Percentiles rank a stretch among this genome's conserved stretches.
These are phyloP conservation scores for Limulus polyphemus DNA, from an alignment of 2,888 invertebrate species.

Conservation along the genomic window DNA sequence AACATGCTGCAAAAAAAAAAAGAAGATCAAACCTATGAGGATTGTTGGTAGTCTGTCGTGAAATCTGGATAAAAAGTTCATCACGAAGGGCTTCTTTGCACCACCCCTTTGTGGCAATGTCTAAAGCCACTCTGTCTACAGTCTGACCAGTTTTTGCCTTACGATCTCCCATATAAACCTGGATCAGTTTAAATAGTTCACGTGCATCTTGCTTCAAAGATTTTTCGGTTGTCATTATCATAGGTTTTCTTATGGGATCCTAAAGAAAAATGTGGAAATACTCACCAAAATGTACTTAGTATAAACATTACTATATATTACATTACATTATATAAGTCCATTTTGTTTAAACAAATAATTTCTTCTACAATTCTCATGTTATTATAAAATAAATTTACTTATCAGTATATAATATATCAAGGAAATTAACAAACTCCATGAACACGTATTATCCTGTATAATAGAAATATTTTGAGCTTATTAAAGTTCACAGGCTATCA, in stretches of 20 bases:
- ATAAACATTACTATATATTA: too few species aligned
- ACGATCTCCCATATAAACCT: conserved; percentile 95
- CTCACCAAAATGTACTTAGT: too few species aligned
- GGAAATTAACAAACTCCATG: too few species aligned
- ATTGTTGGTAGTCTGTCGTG: conserved; percentile 91
- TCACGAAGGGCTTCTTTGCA: conserved; percentile 70
- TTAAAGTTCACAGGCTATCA: too few species aligned
- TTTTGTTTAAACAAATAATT: too few species aligned
- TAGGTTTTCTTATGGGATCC: conserved; percentile 80
- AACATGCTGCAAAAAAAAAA: conserved; percentile 1
- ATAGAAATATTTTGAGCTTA: too few species aligned
- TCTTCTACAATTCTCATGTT: too few species aligned
- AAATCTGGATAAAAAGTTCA: conserved; percentile 89
- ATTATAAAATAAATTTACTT: too few species aligned
- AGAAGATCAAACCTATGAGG: conserved; percentile 40
- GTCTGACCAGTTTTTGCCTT: conserved; percentile 51
- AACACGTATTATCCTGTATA: too few species aligned
- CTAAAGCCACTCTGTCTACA: conserved; percentile 69
- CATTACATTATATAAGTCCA: too few species aligned
- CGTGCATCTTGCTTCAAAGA: conserved; percentile 81
- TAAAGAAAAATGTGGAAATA: conserved; percentile 17
- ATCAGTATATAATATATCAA: too few species aligned
- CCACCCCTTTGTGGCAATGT: conserved; percentile 71
- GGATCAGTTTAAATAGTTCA: conserved; percentile 80
- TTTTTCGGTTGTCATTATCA: conserved; percentile 69